Percentiles rank a stretch among this genome's conserved stretches.
These are phyloP conservation scores for Melopsittacus undulatus DNA, from an alignment of 2,797 vertebrate species.

Conservation along the genomic window DNA sequence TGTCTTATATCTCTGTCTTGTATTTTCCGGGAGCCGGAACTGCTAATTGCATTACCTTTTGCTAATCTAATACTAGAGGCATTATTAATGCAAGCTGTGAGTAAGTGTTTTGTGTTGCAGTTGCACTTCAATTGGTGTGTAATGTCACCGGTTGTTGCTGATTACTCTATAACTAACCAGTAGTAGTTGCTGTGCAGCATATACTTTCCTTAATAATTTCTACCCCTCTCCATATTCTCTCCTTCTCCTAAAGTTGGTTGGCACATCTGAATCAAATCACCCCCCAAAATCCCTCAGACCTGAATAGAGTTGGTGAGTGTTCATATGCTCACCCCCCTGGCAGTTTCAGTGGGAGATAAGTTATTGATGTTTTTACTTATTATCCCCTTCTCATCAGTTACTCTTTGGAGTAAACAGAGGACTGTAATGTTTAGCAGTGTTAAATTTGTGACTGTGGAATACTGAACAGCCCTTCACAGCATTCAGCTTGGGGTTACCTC, in stretches of 20 bases:
- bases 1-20: background rate
- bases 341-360: background rate
- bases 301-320: background rate
- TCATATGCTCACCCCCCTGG: background rate
- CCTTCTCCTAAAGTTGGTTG: background rate
- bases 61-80: background rate
- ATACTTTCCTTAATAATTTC: background rate
- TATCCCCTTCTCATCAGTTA: background rate
- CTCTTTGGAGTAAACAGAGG: background rate
- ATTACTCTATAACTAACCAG: background rate
- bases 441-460: background rate
- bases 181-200: fast-evolving
- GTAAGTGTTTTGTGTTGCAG: background rate
- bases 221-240: background rate
- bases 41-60: background rate
- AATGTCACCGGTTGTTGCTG: fast-evolving
- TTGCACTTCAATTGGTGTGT: background rate
- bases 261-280: background rate
- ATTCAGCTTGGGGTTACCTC: background rate
- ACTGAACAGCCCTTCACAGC: background rate
- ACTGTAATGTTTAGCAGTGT: background rate
- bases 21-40: background rate
- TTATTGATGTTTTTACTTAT: background rate
- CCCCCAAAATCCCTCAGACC: background rate
- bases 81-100: background rate